Conservation (phyloP, 2,797 vertebrate genomes). For the Enteromius treurensis region DNA sequence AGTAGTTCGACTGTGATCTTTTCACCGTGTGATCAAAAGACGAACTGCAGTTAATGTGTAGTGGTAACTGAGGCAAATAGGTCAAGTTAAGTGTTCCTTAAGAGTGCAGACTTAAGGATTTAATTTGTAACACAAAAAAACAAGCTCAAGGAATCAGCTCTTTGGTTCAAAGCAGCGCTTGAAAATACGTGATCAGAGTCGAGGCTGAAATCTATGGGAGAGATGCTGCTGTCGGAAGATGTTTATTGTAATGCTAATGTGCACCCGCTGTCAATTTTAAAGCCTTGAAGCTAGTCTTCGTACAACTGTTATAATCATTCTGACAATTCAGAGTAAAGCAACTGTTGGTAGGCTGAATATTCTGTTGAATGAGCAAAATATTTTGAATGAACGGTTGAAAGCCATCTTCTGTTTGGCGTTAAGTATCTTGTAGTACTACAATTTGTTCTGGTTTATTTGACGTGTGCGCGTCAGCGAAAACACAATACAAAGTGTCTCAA, state of each 20-base stretch:
- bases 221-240: neutral
- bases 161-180: slow-evolving; percentile 14
- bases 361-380: slow-evolving; percentile 7
- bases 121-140: slow-evolving; percentile 4
- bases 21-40: neutral
- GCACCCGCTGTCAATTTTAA: neutral
- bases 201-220: neutral
- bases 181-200: slow-evolving; percentile 16
- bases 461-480: neutral
- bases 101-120: slow-evolving; percentile 5
- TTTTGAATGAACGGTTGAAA: slow-evolving; percentile 2
- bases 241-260: slow-evolving; percentile 10
- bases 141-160: slow-evolving; percentile 6
- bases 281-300: neutral
- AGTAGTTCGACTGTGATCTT: neutral
- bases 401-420: neutral
- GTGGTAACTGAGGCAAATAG: slow-evolving; percentile 17
- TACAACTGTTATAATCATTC: neutral
- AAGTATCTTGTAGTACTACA: neutral
- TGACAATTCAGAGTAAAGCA: neutral
- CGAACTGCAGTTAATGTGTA: neutral
- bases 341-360: neutral
- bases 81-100: slow-evolving; percentile 5
- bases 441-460: neutral
- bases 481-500: slow-evolving; percentile 8